These are phyloP conservation scores for Philhelius pedissequus DNA, from an alignment of 2,888 invertebrate species.

Conservation along the genomic window DNA sequence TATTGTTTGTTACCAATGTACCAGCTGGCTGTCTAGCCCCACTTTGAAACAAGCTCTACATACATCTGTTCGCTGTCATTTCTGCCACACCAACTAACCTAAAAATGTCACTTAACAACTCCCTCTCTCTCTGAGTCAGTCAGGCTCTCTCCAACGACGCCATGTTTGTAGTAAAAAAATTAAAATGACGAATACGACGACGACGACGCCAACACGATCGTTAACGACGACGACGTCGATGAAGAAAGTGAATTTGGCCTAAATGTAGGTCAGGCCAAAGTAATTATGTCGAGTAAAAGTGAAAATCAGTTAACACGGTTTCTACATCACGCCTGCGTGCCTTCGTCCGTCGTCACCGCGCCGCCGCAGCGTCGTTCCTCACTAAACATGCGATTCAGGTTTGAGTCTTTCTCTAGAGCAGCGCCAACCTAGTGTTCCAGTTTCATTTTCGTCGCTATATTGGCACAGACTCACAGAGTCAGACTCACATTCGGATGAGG, in stretches of 20 bases:
- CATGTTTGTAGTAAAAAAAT: conserved; percentile 2
- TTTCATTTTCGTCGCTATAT: conserved; percentile 54
- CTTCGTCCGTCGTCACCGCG: neutral
- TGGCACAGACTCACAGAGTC: neutral
- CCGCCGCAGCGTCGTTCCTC: neutral
- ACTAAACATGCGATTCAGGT: conserved; percentile 33
- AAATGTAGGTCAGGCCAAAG: conserved; percentile 67
- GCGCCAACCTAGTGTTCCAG: conserved; percentile 65
- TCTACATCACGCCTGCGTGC: conserved; percentile 67
- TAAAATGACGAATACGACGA: conserved; percentile 19
- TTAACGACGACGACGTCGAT: conserved; percentile 28
- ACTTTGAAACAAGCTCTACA: conserved; percentile 39
- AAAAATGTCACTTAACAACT: conserved; percentile 36
- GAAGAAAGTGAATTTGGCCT: conserved; percentile 68
- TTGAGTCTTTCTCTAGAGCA: conserved; percentile 54
- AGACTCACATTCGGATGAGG: neutral
- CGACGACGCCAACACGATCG: conserved; percentile 1
- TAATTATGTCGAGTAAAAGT: conserved; percentile 69
- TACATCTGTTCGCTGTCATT: conserved; percentile 48
- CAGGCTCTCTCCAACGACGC: neutral
- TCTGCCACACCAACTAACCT: conserved; percentile 35
- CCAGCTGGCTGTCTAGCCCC: conserved; percentile 34
- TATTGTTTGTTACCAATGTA: neutral
- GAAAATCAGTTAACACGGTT: conserved; percentile 69
- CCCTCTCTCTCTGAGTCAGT: conserved; percentile 11